These are phyloP conservation scores for Batillaria attramentaria DNA, from an alignment of 1,140 invertebrate genomes.

Conservation along the genomic window DNA sequence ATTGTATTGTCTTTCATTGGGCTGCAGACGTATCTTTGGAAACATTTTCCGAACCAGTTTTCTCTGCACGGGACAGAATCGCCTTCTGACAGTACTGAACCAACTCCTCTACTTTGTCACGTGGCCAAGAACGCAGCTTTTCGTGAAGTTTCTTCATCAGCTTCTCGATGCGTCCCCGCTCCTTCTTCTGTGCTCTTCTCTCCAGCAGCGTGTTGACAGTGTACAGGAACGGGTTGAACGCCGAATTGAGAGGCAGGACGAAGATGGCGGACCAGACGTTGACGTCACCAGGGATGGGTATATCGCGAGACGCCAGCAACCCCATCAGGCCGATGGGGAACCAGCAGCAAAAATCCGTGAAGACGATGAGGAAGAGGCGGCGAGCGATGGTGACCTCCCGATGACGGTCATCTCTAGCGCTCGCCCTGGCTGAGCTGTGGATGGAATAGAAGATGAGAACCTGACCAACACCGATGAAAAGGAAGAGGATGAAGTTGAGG, in stretches of 20 bases:
- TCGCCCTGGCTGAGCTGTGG: background rate
- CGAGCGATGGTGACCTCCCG: slow-evolving; percentile 9
- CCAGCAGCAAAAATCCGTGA: slow-evolving; percentile 38
- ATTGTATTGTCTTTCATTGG: too few relatives aligned
- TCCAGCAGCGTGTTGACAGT: slow-evolving; percentile 31
- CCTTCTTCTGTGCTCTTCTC: background rate
- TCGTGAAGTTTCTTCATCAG: too few relatives aligned
- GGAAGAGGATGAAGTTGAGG: slow-evolving; percentile 7
- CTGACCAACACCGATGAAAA: background rate
- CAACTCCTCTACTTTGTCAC: too few relatives aligned
- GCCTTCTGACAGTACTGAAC: too few relatives aligned
- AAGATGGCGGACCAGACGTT: slow-evolving; percentile 49
- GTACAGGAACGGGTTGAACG: slow-evolving; percentile 53
- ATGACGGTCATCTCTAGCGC: background rate
- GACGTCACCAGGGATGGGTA: slow-evolving; percentile 41
- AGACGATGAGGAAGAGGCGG: background rate
- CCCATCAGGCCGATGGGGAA: slow-evolving; percentile 30
- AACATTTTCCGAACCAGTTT: too few relatives aligned
- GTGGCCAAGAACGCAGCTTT: too few relatives aligned
- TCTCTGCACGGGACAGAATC: too few relatives aligned
- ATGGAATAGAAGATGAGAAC: background rate
- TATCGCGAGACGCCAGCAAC: slow-evolving; percentile 37
- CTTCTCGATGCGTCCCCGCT: too few relatives aligned
- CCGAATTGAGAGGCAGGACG: slow-evolving; percentile 47
- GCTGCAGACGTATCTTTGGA: too few relatives aligned